phyloP scores from a whole-genome alignment of 2,888 invertebrate genomes.

The Neoitamus cyanurus region DNA sequence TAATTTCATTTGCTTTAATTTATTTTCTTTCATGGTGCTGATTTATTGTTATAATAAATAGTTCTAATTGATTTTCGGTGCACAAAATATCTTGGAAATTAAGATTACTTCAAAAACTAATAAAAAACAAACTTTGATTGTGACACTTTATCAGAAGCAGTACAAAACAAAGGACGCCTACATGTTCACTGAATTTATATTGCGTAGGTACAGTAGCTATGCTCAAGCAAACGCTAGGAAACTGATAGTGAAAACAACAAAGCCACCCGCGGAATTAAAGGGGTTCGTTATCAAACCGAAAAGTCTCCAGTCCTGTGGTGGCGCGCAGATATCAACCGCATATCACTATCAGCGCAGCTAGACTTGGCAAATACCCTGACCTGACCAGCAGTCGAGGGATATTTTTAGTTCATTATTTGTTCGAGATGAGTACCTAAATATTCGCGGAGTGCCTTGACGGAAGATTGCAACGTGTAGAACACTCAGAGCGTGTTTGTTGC shows the following conservation, averaged over 20 bases:
- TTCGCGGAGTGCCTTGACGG: background rate
- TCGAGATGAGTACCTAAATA: background rate
- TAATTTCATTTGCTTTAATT: too few relatives aligned
- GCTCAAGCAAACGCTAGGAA: background rate
- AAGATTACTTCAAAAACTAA: background rate
- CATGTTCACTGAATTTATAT: background rate
- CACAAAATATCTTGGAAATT: background rate
- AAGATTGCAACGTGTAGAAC: background rate
- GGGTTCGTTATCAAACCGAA: background rate
- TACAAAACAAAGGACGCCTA: background rate
- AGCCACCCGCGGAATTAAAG: background rate
- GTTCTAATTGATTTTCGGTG: background rate
- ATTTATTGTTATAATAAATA: background rate
- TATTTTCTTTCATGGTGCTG: background rate
- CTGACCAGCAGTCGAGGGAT: background rate
- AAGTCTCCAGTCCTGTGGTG: background rate
- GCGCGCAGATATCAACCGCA: background rate
- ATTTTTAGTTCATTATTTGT: background rate
- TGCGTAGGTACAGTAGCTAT: background rate
- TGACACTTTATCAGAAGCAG: background rate
- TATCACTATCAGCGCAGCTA: background rate
- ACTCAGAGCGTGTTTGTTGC: background rate
- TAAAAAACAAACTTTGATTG: background rate
- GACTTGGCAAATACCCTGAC: background rate
- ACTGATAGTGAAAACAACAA: background rate